Percentiles rank a stretch among this genome's conserved stretches.
phyloP scores from a whole-genome alignment of 2,888 invertebrate genomes.

The Syrphus vitripennis region DNA sequence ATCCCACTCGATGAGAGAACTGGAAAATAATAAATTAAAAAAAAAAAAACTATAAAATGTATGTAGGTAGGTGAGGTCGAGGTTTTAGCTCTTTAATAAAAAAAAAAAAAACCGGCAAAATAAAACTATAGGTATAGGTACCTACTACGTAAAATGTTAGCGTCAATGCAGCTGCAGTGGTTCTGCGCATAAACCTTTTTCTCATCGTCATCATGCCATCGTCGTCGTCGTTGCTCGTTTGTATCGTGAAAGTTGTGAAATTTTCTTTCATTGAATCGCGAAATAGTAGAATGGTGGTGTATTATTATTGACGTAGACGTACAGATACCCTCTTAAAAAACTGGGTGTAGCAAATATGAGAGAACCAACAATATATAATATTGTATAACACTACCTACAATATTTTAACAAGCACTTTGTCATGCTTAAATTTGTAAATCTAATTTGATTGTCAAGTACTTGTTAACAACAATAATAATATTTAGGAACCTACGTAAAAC shows the following conservation, averaged over 20 bases:
- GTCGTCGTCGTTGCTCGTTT: not conserved
- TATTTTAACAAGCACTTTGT: not conserved
- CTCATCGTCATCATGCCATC: no score
- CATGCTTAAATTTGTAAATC: not conserved
- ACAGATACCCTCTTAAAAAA: not conserved
- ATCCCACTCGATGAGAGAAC: slow-evolving; percentile 11
- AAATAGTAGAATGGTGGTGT: slow-evolving; percentile 55
- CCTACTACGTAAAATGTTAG: slow-evolving; percentile 17
- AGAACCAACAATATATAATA: no score
- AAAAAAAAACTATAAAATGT: not conserved
- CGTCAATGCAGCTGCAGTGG: slow-evolving; percentile 28
- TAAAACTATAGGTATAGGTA: no score
- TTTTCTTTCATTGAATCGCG: slow-evolving; percentile 69
- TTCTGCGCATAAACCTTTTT: slow-evolving; percentile 58
- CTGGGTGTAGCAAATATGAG: slow-evolving; percentile 4
- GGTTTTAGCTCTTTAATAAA: slow-evolving; percentile 27
- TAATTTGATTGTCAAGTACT: slow-evolving; percentile 5
- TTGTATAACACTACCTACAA: not conserved
- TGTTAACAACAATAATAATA: not conserved
- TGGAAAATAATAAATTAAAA: not conserved
- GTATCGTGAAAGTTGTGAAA: slow-evolving; percentile 68
- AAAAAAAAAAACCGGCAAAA: slow-evolving; percentile 48
- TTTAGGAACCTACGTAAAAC: not conserved
- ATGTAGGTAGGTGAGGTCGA: slow-evolving; percentile 2
- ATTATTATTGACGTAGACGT: slow-evolving; percentile 1